phyloP scores from a whole-genome alignment of 1,140 invertebrate genomes.

The Zaprionus nigranus region DNA sequence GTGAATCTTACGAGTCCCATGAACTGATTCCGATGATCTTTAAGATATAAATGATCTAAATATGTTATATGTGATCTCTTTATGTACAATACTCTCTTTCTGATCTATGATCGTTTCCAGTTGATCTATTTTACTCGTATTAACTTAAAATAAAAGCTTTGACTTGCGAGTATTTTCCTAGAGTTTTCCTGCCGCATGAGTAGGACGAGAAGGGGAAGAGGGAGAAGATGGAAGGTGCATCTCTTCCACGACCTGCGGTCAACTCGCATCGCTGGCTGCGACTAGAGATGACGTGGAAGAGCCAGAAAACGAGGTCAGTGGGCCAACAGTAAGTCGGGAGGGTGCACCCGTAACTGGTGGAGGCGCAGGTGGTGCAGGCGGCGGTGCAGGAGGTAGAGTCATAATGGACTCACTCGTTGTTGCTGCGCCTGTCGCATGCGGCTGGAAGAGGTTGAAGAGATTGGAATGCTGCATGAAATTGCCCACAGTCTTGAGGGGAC shows the following conservation, averaged over 20 bases:
- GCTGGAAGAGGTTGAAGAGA: conserved; percentile 79
- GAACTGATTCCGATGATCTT: background rate
- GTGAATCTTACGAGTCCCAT: too few relatives aligned
- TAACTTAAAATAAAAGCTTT: conserved; percentile 70
- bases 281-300: conserved; percentile 63
- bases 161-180: conserved; percentile 77
- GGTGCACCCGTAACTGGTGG: conserved; percentile 2
- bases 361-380: background rate
- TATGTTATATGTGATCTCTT: background rate
- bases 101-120: conserved; percentile 2
- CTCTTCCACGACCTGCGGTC: conserved; percentile 42
- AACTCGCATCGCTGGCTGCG: conserved; percentile 62
- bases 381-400: background rate
- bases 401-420: conserved; percentile 8
- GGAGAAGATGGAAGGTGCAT: background rate
- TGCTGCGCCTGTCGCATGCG: conserved; percentile 41
- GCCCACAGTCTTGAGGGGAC: conserved; percentile 71
- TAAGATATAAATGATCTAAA: background rate
- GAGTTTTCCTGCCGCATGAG: conserved; percentile 32
- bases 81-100: background rate
- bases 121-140: conserved; percentile 28
- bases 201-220: background rate
- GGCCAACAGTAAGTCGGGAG: conserved; percentile 23
- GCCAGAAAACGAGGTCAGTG: conserved; percentile 35
- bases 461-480: conserved; percentile 83